Evolutionary conservation across 2,888 invertebrate species (phyloP).

Genomic region (Drosophila subquinaria): DNA sequence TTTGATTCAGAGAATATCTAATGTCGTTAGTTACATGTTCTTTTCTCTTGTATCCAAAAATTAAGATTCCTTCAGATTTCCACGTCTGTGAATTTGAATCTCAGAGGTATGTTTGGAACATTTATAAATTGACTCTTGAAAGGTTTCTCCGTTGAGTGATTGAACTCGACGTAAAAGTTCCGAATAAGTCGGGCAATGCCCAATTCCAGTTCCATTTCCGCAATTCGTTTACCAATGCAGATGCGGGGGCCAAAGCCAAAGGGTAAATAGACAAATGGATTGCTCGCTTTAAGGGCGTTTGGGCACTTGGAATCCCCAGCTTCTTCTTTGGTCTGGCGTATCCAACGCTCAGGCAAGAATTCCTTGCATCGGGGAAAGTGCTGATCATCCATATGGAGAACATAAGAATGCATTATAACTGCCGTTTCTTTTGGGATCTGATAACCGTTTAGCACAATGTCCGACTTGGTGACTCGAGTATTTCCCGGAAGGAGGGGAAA

Average conservation of each 20-base stretch:
- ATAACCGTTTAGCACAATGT: constrained; percentile 88
- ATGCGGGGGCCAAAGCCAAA: constrained; percentile 90
- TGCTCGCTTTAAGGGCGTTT: constrained; percentile 87
- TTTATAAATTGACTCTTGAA: constrained; percentile 80
- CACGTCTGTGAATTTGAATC: constrained; percentile 83
- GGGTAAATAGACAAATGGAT: constrained; percentile 86
- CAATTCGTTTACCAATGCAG: constrained; percentile 91
- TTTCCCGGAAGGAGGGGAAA: constrained; percentile 88
- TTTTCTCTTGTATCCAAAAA: no score
- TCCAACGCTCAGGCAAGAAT: constrained; percentile 92
- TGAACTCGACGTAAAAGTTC: constrained; percentile 79
- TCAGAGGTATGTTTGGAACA: constrained; percentile 83
- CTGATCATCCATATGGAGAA: constrained; percentile 86
- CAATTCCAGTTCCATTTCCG: constrained; percentile 90
- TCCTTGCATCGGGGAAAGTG: constrained; percentile 88
- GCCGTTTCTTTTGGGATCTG: constrained; percentile 88
- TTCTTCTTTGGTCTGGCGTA: constrained; percentile 62
- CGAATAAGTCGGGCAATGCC: constrained; percentile 85
- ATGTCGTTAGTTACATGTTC: no score
- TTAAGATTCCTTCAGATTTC: constrained; percentile 35
- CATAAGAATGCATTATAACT: constrained; percentile 89
- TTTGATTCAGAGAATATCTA: neutral
- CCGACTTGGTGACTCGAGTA: constrained; percentile 86
- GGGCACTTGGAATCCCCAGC: constrained; percentile 88
- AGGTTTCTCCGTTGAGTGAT: constrained; percentile 77